Evolutionary conservation across 2,797 vertebrate genomes (phyloP), one percentile per base, ranked within the genome.

Genomic region (Phataginus tricuspis): DNA sequence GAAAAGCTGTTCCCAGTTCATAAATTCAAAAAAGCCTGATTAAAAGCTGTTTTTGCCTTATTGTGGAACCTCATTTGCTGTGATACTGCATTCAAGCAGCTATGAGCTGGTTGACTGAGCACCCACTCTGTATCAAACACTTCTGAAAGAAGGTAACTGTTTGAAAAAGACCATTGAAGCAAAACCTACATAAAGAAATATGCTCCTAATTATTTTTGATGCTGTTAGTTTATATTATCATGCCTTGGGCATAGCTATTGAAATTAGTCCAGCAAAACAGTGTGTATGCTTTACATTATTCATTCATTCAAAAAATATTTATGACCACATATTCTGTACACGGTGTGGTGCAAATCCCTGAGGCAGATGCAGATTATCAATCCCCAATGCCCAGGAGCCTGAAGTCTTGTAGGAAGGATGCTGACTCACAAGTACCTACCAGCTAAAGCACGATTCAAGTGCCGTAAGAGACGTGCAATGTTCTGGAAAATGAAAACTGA

Each of bases 1-100:
- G 90, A 53, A 95, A 98, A 97, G 97, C 72, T 95, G 53, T 88
- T 92, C 95, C 57, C 7, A 55, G 53, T 75, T 83, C 53, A 88
- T 78, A 97, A 93, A 80, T 84, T 87, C 37, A 49, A 55, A 84
- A 84, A 71, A 68, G 18, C 39, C 63, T 90, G 31, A 90, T 66
- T 64, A 37, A 82, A 91, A 95, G 66, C 19, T 15, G 0, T 79
- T 51, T 34, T 5, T n/a, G 63, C 59, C 71, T 71, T 3, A 0
- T 0, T 37, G 9, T n/a, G n/a, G n/a, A 51, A 23, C 27, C 77
- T 86, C 37, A 18, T 29, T 66, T n/a, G 7, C 61, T 61, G 19
- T 78, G 51, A 77, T 68, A 13, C 18, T 55, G 5, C 45, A 8
- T 87, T 86, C 90, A 74, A 15, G 19, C 49, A 39, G 14, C n/a